Percentiles rank a stretch among this genome's conserved stretches.
Evolutionary conservation across 2,113 vertebrate species (phyloP).

Genomic region (Ceuthmochares aereus): DNA sequence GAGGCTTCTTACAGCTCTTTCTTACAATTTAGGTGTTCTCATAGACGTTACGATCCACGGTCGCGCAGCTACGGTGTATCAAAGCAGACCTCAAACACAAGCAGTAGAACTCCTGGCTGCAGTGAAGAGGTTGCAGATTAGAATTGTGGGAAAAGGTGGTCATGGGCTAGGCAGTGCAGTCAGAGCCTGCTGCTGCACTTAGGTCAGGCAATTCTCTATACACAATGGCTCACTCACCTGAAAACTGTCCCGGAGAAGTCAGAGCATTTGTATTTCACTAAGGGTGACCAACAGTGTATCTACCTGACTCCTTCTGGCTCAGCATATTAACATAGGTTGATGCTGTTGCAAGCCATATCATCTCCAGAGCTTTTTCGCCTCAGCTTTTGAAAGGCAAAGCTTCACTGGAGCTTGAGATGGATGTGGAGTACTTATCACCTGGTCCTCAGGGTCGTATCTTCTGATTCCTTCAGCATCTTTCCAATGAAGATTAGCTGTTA

Average conservation of each 20-base stretch:
- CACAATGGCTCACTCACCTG: background rate
- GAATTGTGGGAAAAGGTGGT: background rate
- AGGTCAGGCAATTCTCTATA: background rate
- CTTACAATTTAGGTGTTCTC: background rate
- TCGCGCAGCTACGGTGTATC: background rate
- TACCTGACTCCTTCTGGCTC: fast-evolving
- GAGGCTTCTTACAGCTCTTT: background rate
- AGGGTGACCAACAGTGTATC: background rate
- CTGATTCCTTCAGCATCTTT: background rate
- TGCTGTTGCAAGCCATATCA: background rate
- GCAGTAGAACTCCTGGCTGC: background rate
- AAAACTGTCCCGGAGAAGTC: background rate
- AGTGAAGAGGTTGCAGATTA: background rate
- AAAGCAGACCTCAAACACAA: background rate
- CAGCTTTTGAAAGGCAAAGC: background rate
- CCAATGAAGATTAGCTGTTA: background rate
- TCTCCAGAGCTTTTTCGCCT: background rate
- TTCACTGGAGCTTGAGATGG: background rate
- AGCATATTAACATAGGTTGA: background rate
- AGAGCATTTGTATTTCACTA: background rate
- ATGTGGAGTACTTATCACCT: fast-evolving
- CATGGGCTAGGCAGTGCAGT: background rate
- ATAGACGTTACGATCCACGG: too few relatives aligned
- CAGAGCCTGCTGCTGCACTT: background rate
- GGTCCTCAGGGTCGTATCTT: background rate